A percentile compares a stretch with the other conserved stretches of the same genome.
These are phyloP conservation scores for Urocynchramus pylzowi DNA, from an alignment of 2,113 vertebrate genomes.

Conservation along the genomic window DNA sequence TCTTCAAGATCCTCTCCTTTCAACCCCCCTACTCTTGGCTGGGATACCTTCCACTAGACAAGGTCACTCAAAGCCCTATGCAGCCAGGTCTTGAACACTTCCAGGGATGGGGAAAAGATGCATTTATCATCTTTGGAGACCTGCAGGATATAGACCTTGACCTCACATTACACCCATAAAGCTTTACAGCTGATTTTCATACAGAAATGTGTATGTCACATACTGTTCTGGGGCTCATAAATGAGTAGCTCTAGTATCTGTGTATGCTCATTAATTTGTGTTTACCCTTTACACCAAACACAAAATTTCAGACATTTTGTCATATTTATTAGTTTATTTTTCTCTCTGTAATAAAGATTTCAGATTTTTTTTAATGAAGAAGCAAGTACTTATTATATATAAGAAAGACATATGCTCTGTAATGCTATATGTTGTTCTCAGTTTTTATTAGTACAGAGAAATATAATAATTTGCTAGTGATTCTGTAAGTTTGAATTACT, in stretches of 20 bases:
- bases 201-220: background rate
- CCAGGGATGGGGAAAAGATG: background rate
- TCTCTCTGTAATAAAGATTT: background rate
- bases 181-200: background rate
- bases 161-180: background rate
- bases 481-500: background rate
- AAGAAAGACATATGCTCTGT: background rate
- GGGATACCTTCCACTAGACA: background rate
- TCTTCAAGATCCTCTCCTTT: background rate
- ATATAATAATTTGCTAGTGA: background rate
- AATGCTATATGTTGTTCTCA: background rate
- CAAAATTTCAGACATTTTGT: background rate
- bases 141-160: background rate
- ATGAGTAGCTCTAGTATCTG: background rate
- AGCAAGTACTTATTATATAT: background rate
- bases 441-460: background rate
- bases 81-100: background rate
- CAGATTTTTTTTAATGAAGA: background rate
- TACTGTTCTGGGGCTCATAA: background rate
- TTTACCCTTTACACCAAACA: background rate
- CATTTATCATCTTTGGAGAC: background rate
- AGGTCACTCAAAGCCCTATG: background rate
- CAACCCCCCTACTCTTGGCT: background rate
- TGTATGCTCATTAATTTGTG: background rate
- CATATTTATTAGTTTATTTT: background rate